phyloP scores from a whole-genome alignment of 2,888 invertebrate species.

The Orthonychiurus folsomi region DNA sequence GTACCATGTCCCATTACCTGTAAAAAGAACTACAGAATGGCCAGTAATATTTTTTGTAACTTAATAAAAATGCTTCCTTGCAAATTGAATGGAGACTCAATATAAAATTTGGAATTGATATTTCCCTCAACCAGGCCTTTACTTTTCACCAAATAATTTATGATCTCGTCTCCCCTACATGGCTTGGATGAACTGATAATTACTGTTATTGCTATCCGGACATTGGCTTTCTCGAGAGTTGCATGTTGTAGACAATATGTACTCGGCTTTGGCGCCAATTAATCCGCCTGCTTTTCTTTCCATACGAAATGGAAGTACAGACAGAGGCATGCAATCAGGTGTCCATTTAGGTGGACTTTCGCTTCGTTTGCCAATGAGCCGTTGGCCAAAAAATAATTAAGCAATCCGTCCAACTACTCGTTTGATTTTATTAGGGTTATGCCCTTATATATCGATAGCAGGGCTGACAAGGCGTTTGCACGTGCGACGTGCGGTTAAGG shows the following conservation, averaged over 20 bases:
- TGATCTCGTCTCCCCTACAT: background rate
- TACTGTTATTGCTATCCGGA: background rate
- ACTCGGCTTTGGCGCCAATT: background rate
- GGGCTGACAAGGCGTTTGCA: too few species aligned
- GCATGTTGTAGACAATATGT: background rate
- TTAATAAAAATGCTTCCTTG: too few species aligned
- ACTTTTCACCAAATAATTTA: background rate
- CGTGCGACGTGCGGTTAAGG: too few species aligned
- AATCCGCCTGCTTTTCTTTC: background rate
- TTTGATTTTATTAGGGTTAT: background rate
- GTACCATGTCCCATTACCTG: too few species aligned
- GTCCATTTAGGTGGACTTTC: background rate
- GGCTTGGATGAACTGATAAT: background rate
- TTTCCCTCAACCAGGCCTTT: background rate
- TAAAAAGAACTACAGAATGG: too few species aligned
- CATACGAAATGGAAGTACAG: background rate
- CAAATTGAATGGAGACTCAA: background rate
- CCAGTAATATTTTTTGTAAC: too few species aligned
- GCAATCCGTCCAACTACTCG: background rate
- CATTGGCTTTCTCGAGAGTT: background rate
- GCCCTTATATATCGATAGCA: constrained; percentile 1
- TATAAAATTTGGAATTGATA: background rate
- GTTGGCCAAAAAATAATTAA: background rate
- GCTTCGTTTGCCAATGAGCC: background rate
- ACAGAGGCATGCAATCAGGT: background rate